Evolutionary conservation across 2,797 vertebrate genomes (phyloP).

Genomic region (Manis javanica): DNA sequence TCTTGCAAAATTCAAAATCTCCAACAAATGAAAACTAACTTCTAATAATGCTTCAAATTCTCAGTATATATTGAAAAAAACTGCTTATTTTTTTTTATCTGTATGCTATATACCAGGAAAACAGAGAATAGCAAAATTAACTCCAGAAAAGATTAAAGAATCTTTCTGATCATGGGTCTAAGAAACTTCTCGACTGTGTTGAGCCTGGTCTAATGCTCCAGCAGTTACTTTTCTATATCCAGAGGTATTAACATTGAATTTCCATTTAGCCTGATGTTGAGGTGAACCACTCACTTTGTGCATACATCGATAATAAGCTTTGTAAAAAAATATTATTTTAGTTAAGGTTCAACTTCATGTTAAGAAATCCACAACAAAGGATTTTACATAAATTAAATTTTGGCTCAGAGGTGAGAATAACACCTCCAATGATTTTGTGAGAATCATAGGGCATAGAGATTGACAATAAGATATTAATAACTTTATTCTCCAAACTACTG

Average conservation of each 20-base stretch:
- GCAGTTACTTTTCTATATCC: background rate
- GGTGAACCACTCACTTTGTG: background rate
- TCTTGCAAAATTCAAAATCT: background rate
- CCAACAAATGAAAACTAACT: background rate
- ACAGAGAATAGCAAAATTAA: background rate
- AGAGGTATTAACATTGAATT: background rate
- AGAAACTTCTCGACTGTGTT: background rate
- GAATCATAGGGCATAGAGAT: background rate
- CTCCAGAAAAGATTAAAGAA: background rate
- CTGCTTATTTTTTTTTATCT: background rate
- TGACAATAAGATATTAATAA: slow-evolving; percentile 41
- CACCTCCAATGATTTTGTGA: slow-evolving; percentile 9
- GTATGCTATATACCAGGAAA: background rate
- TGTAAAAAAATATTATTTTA: slow-evolving; percentile 31
- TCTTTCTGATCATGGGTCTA: background rate
- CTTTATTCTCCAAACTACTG: slow-evolving; percentile 10
- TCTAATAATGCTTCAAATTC: background rate
- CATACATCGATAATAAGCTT: background rate
- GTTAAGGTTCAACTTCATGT: background rate
- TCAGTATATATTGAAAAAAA: background rate
- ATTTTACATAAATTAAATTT: slow-evolving; percentile 13
- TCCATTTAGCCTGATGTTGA: background rate
- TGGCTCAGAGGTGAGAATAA: slow-evolving; percentile 28
- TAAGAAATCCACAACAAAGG: background rate
- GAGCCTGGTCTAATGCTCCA: background rate